Conservation (phyloP, 2,888 invertebrate genomes). For the Hoplodrina ambigua region DNA sequence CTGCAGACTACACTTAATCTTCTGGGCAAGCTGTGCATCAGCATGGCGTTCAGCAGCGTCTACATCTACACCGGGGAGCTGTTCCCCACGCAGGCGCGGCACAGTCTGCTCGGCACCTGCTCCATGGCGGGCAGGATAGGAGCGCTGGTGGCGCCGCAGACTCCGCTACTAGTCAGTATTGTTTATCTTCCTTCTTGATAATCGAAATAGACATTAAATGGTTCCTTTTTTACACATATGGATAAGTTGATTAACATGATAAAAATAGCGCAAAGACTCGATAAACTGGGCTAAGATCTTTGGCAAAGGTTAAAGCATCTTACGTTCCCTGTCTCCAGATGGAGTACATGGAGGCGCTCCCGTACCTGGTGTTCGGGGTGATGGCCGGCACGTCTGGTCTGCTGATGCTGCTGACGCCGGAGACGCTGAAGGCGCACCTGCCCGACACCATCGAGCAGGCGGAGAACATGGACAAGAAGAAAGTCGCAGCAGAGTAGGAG, state of each 20-base stretch:
- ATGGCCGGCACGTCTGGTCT: slow-evolving; percentile 87
- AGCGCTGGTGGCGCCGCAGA: slow-evolving; percentile 92
- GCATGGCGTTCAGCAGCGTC: slow-evolving; percentile 86
- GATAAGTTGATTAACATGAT: too few relatives aligned
- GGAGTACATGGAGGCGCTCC: slow-evolving; percentile 80
- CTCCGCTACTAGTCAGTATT: slow-evolving; percentile 90
- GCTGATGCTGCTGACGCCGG: slow-evolving; percentile 90
- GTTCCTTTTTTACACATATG: too few relatives aligned
- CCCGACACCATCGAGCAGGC: slow-evolving; percentile 88
- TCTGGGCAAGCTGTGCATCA: slow-evolving; percentile 85
- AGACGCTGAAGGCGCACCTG: slow-evolving; percentile 86
- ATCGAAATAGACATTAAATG: too few relatives aligned
- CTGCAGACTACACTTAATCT: slow-evolving; percentile 88
- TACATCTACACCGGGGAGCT: slow-evolving; percentile 92
- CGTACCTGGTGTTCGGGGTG: slow-evolving; percentile 89
- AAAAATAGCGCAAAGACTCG: too few relatives aligned
- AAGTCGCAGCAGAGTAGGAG: slow-evolving; percentile 8
- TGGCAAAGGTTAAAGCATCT: not conserved
- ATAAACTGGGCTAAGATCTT: too few relatives aligned
- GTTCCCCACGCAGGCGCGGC: slow-evolving; percentile 92
- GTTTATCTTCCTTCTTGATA: not conserved
- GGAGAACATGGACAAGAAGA: slow-evolving; percentile 75
- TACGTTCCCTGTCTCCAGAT: slow-evolving; percentile 68
- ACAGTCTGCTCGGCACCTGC: slow-evolving; percentile 91
- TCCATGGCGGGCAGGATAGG: slow-evolving; percentile 92